These are phyloP conservation scores for Pristionchus entomophagus DNA, from an alignment of 2,888 invertebrate species.

Conservation along the genomic window DNA sequence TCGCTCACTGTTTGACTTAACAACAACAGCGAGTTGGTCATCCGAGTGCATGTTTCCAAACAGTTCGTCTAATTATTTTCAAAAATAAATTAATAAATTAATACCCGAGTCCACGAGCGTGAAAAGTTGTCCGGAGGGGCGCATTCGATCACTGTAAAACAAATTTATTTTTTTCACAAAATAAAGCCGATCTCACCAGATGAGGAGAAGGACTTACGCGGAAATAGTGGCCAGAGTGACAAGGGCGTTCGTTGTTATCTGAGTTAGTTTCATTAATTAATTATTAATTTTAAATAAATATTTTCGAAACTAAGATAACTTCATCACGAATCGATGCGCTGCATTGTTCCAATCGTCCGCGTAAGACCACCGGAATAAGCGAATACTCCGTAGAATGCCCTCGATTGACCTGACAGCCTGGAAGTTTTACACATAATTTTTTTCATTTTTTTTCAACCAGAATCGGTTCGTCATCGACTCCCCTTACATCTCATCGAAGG, in stretches of 20 bases:
- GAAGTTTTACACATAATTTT: too few species aligned
- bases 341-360: conserved; percentile 27
- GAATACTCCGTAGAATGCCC: background rate
- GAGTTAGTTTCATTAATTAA: too few species aligned
- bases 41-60: conserved; percentile 7
- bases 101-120: background rate
- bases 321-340: conserved; percentile 20
- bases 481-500: too few species aligned
- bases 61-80: background rate
- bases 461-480: too few species aligned
- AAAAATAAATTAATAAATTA: background rate
- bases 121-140: conserved; percentile 32
- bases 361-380: background rate
- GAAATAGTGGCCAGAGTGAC: conserved; percentile 12
- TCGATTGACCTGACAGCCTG: conserved; percentile 33
- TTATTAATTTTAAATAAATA: background rate
- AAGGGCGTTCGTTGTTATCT: conserved; percentile 31
- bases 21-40: too few species aligned
- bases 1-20: too few species aligned
- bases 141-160: conserved; percentile 39
- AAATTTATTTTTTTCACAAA: background rate
- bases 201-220: conserved; percentile 30
- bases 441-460: too few species aligned
- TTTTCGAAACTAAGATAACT: too few species aligned
- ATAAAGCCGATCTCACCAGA: background rate